phyloP scores from a whole-genome alignment of 2,113 vertebrate genomes.

The Globicephala melas region DNA sequence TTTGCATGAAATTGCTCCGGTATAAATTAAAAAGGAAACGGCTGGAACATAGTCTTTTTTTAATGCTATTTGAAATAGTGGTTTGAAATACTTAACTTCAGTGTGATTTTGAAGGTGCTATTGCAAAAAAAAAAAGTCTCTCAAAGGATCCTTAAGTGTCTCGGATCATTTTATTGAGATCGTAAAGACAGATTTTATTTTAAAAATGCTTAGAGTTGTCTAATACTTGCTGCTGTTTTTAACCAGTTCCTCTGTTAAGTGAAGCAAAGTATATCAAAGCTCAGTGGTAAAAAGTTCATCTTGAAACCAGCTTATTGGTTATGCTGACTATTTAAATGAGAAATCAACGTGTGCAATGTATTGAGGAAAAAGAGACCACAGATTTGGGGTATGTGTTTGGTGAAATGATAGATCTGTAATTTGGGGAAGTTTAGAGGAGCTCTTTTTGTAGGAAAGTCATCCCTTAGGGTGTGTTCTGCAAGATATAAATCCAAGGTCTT shows the following conservation, averaged over 20 bases:
- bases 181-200: background rate
- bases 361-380: background rate
- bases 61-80: background rate
- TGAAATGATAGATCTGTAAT: background rate
- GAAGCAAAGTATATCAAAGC: background rate
- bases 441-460: conserved; percentile 2
- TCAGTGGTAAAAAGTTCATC: background rate
- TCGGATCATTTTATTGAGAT: conserved; percentile 44
- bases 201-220: background rate
- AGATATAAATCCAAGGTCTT: background rate
- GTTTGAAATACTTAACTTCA: conserved; percentile 25
- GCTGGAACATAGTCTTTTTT: background rate
- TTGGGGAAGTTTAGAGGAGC: background rate
- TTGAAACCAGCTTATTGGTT: background rate
- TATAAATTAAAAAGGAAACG: background rate
- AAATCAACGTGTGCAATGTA: background rate
- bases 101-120: background rate
- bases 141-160: background rate
- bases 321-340: background rate
- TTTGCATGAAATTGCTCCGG: background rate
- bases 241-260: background rate
- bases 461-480: background rate
- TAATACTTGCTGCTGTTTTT: background rate
- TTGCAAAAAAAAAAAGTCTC: background rate
- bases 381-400: background rate